Base-by-base conservation (phyloP, 2,888 invertebrate species). In the Caenorhabditis afra region DNA sequence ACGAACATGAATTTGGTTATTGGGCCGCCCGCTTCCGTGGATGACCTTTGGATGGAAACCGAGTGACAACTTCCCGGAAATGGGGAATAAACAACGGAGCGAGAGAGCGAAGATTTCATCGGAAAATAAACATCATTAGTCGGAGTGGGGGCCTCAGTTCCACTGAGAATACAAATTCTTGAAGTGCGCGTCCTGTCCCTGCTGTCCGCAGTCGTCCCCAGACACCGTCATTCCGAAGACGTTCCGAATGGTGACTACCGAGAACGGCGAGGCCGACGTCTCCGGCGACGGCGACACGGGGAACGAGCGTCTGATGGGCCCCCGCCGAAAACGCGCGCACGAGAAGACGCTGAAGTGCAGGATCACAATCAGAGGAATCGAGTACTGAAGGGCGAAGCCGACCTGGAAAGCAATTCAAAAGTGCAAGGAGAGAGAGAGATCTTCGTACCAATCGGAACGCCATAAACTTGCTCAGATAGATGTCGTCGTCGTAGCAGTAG, bases 1-100 rank as follows among this genome's bases (percentile, higher is more conserved):
- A 73, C 64, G 57, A 41, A 58, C 73, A 73, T 64, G 73, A 73
- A 73, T 64, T 73, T 52, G 50, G 64, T 73, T 73, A 73, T 73
- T 73, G 64, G 50, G 73, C 18, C 50, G 67, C 12, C 44, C 41
- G 45, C 22, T 45, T 20, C 41, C 23, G 20, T 12, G 20, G 47
- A 57, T 73, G 73, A 73, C 73, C 73, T 73, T 73, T 73, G 73
- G 47, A 57, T 20, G 22, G 55, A 57, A 45, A 55, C 45, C 49
- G 29, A 52, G n/a, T n/a, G n/a, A n/a, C n/a, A 53, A 35, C 16
- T 70, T 70, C 70, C 61, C 37, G 61, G 70, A 70, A 70, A 57
- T 47, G 47, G 44, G 35, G 22, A 14, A 67, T 67, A 58, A 67
- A 67, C 67, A 58, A 67, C 49, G 37, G 55, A 65, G 45, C 52